Evolutionary conservation across 2,888 invertebrate species (phyloP).

Genomic region (Dicycla oo): DNA sequence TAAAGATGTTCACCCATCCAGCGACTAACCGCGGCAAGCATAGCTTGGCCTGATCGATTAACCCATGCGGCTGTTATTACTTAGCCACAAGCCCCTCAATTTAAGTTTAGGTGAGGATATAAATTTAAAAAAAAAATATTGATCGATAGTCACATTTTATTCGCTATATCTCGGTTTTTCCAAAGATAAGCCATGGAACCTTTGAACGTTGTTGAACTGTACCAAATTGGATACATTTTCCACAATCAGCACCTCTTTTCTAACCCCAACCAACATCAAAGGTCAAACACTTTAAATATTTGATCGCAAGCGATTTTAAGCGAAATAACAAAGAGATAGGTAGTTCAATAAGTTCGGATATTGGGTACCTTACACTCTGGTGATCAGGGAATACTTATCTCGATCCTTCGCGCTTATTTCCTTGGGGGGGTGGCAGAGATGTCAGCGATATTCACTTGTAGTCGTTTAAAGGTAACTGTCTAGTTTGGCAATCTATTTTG

Average conservation of each 20-base stretch:
- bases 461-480: background rate
- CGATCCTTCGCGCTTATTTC: constrained; percentile 46
- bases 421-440: constrained; percentile 37
- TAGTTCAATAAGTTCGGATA: constrained; percentile 40
- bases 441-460: constrained; percentile 39
- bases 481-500: constrained; percentile 20
- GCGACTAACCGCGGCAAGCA: no score
- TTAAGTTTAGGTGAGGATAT: no score
- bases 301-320: constrained; percentile 43
- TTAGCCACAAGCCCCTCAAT: no score
- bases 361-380: constrained; percentile 36
- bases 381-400: constrained; percentile 52
- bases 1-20: no score
- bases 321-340: constrained; percentile 45
- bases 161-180: no score
- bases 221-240: background rate
- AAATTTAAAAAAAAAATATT: no score
- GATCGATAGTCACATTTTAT: no score
- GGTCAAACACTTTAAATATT: constrained; percentile 51
- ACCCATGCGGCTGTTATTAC: no score
- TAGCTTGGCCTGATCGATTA: no score
- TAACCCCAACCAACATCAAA: background rate
- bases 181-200: no score
- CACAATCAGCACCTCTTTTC: background rate
- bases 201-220: no score